Evolutionary conservation across 2,888 invertebrate species (phyloP).

Genomic region (Metallyticus violacea): DNA sequence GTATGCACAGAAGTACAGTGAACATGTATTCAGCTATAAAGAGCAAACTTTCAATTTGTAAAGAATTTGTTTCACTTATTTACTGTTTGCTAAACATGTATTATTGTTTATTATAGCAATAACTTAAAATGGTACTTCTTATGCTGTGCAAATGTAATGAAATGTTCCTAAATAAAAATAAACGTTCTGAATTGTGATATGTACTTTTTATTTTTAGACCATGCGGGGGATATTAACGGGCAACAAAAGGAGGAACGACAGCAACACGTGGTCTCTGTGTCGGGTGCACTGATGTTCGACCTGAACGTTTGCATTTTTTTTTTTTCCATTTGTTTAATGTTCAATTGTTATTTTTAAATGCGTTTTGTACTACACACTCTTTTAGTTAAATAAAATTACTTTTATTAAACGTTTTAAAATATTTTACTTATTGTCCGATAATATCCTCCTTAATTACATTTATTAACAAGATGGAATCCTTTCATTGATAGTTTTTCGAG

Average conservation of each 20-base stretch:
- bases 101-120: no score
- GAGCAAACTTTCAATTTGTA: neutral
- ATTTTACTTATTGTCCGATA: neutral
- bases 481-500: no score
- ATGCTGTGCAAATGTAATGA: neutral
- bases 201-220: neutral
- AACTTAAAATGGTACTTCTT: neutral
- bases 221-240: neutral
- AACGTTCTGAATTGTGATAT: neutral
- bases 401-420: neutral
- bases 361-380: neutral
- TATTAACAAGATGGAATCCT: no score
- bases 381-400: neutral
- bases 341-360: neutral
- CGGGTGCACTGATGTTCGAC: neutral
- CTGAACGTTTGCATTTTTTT: neutral
- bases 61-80: no score
- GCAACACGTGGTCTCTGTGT: neutral
- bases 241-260: neutral
- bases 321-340: neutral
- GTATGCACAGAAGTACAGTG: neutral
- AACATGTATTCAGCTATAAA: neutral
- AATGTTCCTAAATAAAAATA: neutral
- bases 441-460: neutral
- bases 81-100: no score